Conservation (phyloP, 2,797 vertebrate genomes). For the Tokudaia tokunoshimensis region DNA sequence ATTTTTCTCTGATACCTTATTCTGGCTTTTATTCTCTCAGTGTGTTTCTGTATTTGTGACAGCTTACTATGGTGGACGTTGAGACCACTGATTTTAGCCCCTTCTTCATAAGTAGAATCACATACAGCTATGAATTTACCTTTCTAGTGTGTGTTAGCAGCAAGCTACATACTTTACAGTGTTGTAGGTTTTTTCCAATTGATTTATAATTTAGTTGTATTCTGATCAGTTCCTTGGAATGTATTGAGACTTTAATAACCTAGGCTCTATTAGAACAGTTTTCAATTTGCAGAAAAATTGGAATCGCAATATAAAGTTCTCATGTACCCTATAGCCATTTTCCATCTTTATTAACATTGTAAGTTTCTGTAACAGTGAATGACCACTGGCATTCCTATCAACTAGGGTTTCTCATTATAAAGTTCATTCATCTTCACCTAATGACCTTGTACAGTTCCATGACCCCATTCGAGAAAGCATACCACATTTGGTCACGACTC, state of each 20-base stretch:
- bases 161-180: background rate
- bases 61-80: background rate
- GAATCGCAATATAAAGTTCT: background rate
- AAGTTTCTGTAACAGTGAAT: background rate
- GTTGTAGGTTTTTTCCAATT: background rate
- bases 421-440: background rate
- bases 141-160: background rate
- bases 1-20: conserved; percentile 38
- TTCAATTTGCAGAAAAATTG: conserved; percentile 28
- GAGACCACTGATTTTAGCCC: background rate
- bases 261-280: background rate
- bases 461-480: background rate
- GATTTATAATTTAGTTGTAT: background rate
- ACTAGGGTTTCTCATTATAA: background rate
- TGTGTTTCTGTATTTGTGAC: background rate
- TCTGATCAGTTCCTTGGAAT: conserved; percentile 1
- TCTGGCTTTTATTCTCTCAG: background rate
- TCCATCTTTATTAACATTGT: background rate
- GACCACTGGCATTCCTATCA: background rate
- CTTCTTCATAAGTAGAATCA: background rate
- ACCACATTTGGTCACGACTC: background rate
- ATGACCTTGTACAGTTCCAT: background rate
- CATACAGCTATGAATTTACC: background rate
- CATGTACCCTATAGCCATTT: background rate
- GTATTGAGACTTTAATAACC: background rate